Conservation (phyloP, 2,797 vertebrate species). For the Myotis daubentonii region DNA sequence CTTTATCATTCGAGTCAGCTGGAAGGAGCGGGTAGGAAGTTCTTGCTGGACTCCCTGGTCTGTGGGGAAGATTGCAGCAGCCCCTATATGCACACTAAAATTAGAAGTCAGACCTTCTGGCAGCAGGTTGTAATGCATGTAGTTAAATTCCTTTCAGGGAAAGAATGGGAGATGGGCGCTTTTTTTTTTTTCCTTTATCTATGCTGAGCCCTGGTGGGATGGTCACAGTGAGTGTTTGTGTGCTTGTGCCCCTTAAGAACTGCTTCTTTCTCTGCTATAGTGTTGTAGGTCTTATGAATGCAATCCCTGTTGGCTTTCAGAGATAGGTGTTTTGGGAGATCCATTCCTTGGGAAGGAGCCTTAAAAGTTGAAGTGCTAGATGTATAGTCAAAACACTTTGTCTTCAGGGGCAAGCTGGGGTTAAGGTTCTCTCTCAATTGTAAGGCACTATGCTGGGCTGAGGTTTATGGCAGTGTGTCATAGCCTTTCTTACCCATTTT, state of each 20-base stretch:
- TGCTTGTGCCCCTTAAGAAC: neutral
- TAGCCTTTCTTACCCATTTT: neutral
- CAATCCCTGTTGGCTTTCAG: neutral
- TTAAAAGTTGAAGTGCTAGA: neutral
- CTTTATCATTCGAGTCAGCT: neutral
- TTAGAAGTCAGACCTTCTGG: neutral
- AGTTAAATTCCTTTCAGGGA: neutral
- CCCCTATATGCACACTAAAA: neutral
- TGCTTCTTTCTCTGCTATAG: neutral
- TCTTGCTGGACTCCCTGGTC: neutral
- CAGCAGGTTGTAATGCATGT: neutral
- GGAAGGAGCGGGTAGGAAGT: neutral
- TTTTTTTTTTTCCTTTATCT: neutral
- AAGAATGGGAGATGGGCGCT: neutral
- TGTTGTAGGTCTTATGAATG: neutral
- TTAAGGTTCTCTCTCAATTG: neutral
- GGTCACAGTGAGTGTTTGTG: neutral
- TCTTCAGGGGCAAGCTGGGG: neutral
- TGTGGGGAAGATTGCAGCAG: neutral
- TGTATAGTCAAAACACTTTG: neutral
- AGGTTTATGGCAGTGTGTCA: neutral
- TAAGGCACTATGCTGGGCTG: neutral
- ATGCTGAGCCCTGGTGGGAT: neutral
- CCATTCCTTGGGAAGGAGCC: neutral
- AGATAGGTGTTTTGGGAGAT: neutral